Conservation (phyloP, 2,888 invertebrate genomes). For the Agrochola macilenta region DNA sequence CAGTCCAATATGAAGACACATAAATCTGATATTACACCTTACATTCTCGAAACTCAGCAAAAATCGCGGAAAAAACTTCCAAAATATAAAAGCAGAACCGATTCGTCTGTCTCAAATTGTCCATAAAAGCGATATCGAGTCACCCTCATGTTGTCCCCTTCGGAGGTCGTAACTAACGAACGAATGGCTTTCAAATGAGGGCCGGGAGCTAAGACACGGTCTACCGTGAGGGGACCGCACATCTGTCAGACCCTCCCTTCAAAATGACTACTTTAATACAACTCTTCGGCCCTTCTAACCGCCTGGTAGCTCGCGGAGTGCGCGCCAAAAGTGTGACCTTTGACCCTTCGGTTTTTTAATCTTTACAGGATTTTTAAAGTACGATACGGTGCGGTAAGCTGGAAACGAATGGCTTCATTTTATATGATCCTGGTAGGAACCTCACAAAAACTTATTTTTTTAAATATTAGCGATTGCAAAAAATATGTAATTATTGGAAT, state of each 20-base stretch:
- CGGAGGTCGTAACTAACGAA: constrained; percentile 80
- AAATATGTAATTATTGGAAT: not conserved
- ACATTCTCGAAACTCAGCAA: constrained; percentile 44
- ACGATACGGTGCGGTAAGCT: constrained; percentile 27
- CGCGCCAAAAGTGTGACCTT: constrained; percentile 49
- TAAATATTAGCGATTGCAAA: not conserved
- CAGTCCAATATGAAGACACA: constrained; percentile 6
- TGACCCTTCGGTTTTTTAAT: constrained; percentile 46
- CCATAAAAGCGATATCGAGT: constrained; percentile 75
- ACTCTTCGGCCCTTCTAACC: constrained; percentile 63
- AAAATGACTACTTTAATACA: constrained; percentile 59
- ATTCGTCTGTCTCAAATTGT: constrained; percentile 75
- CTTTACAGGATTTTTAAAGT: constrained; percentile 39
- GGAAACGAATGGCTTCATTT: constrained; percentile 33
- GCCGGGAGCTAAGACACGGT: constrained; percentile 65
- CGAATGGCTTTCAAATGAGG: constrained; percentile 72
- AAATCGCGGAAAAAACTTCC: constrained; percentile 51
- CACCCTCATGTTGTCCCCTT: constrained; percentile 74
- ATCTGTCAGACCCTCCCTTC: constrained; percentile 71
- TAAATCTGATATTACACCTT: constrained; percentile 30
- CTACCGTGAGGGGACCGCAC: constrained; percentile 69
- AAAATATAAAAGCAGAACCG: constrained; percentile 69
- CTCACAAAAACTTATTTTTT: not conserved
- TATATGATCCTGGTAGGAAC: constrained; percentile 33
- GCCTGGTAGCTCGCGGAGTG: constrained; percentile 70